phyloP scores from a whole-genome alignment of 1,140 invertebrate species.

The Drosophila asahinai region DNA sequence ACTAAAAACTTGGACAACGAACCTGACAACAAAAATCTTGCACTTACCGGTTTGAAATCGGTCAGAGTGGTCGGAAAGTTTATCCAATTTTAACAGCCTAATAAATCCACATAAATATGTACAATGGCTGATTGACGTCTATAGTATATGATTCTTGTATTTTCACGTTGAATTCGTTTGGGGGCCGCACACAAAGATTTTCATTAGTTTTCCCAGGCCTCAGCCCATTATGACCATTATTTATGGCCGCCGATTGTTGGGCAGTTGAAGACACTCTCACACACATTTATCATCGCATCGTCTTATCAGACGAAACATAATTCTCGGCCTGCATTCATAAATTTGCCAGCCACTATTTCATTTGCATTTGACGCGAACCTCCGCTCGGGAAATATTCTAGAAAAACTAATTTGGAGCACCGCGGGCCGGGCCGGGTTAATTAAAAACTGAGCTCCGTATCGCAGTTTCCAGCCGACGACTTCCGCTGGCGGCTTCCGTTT shows the following conservation, averaged over 20 bases:
- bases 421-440: conserved; percentile 54
- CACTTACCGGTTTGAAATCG: conserved; percentile 72
- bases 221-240: conserved; percentile 75
- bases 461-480: conserved; percentile 54
- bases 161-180: conserved; percentile 12
- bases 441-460: conserved; percentile 66
- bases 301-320: conserved; percentile 79
- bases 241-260: conserved; percentile 74
- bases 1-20: conserved; percentile 70
- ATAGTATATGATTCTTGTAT: conserved; percentile 46
- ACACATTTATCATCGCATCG: conserved; percentile 72
- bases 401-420: conserved; percentile 56
- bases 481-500: conserved; percentile 68
- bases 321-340: conserved; percentile 69
- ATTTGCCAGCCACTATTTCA: conserved; percentile 66
- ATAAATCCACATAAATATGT: conserved; percentile 74
- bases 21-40: conserved; percentile 56
- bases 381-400: conserved; percentile 66
- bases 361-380: conserved; percentile 62
- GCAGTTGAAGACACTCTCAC: conserved; percentile 58
- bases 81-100: conserved; percentile 79
- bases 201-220: conserved; percentile 72
- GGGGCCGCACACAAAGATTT: conserved; percentile 51
- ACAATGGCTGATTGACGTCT: conserved; percentile 54
- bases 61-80: conserved; percentile 65